Evolutionary conservation across 1,140 invertebrate species (phyloP), one percentile per base, ranked within the genome.

Genomic region (Belonocnema kinseyi): DNA sequence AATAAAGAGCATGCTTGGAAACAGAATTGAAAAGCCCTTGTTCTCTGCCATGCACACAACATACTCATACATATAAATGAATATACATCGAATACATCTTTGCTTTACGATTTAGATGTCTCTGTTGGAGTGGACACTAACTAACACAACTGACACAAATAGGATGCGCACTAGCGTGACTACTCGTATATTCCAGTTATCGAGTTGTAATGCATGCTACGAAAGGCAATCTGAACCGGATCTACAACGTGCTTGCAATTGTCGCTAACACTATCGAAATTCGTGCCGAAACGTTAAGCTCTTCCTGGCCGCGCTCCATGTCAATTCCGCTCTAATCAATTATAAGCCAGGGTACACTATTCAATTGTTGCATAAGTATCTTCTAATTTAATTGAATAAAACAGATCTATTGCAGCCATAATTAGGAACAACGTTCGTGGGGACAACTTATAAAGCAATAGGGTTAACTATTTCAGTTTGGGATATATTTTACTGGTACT

Each of bases 181-280:
- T 78, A 73, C 74, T 73, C 83, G 78, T 77, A 79, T 78, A 85
- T 85, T 85, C 77, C 21, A 77, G 75, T 78, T 76, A 85, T 85
- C 83, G 83, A 85, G 78, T 81, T 80, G 83, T 82, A 84, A 84
- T 75, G 80, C 75, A 77, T 78, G 75, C 74, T 79, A 84, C 73
- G 77, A 79, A 84, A 84, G 76, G 83, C 84, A 86, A 84, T 85
- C 81, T 75, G 81, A 79, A 75, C 78, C 75, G 61, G 61, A 66
- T 66, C 61, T 66, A 66, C 26, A 66, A 66, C 33, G 61, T 66
- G 61, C 61, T 66, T 66, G 61, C 61, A 26, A 66, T 66, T 66
- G 61, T 66, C 61, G 33, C 61, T 66, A 66, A 66, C 61, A 66
- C 61, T 33, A 66, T 66, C 61, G 61, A 66, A 66, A 66, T 66